Evolutionary conservation across 2,113 vertebrate species (phyloP).

Genomic region (Myiozetetes cayanensis): DNA sequence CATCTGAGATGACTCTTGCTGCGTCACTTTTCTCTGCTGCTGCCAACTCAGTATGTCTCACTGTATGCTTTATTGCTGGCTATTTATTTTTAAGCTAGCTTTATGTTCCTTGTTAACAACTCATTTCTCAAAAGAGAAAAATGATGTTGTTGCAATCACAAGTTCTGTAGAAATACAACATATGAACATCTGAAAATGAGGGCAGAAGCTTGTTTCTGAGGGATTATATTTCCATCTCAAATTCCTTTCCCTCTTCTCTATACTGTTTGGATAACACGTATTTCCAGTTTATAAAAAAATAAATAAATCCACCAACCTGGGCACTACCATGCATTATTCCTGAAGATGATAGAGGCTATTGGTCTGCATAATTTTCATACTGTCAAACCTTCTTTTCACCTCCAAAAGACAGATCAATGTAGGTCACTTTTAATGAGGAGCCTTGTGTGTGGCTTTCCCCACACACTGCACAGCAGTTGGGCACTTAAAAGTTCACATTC

Average conservation of each 20-base stretch:
- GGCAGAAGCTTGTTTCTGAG: background rate
- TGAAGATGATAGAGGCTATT: background rate
- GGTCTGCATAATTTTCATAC: background rate
- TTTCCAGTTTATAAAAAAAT: background rate
- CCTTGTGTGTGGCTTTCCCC: background rate
- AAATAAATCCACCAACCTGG: background rate
- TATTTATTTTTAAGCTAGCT: conserved; percentile 12
- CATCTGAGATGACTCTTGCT: background rate
- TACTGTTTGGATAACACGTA: background rate
- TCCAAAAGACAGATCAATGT: conserved; percentile 9
- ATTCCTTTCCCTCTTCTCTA: background rate
- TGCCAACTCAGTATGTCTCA: background rate
- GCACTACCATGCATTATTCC: background rate
- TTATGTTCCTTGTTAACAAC: background rate
- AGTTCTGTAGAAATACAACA: background rate
- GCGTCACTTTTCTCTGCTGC: background rate
- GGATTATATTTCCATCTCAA: background rate
- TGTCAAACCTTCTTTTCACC: background rate
- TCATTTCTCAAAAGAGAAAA: background rate
- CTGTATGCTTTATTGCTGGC: background rate
- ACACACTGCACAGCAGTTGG: background rate
- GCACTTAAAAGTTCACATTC: background rate
- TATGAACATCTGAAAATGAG: background rate
- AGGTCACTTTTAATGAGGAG: conserved; percentile 41
- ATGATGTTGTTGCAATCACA: background rate